These are phyloP conservation scores for Pachypanchax playfairii DNA, from an alignment of 2,113 vertebrate species.

Conservation along the genomic window DNA sequence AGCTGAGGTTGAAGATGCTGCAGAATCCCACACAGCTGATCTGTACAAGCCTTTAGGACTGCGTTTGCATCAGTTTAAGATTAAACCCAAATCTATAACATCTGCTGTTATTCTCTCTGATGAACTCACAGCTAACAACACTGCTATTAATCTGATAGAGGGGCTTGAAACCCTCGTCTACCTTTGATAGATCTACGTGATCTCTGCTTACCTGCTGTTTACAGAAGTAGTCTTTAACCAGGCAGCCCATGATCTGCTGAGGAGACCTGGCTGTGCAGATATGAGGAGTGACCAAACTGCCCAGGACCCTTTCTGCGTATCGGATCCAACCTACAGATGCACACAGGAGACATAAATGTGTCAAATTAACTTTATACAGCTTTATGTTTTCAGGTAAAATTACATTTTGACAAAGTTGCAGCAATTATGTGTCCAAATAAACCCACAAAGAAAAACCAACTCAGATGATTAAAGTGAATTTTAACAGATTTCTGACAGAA, in stretches of 20 bases:
- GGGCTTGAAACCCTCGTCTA: neutral
- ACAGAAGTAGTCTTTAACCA: constrained; percentile 94
- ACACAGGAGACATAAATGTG: neutral
- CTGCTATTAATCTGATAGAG: neutral
- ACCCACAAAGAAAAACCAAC: neutral
- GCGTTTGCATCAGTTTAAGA: too few species aligned
- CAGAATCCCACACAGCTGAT: too few species aligned
- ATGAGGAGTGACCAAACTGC: constrained; percentile 89
- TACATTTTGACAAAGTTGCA: neutral
- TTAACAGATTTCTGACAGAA: neutral
- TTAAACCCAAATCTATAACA: too few species aligned
- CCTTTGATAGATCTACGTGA: neutral
- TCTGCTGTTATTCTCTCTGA: neutral
- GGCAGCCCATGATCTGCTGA: constrained; percentile 95
- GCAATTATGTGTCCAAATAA: neutral
- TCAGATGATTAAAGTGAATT: neutral
- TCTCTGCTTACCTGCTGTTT: constrained; percentile 85
- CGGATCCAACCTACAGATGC: constrained; percentile 89
- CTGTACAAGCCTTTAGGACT: too few species aligned
- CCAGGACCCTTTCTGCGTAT: constrained; percentile 91
- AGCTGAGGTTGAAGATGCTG: too few species aligned
- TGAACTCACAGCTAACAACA: neutral
- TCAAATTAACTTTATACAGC: neutral
- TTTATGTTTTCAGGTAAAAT: neutral
- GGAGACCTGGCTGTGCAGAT: constrained; percentile 95